phyloP scores from a whole-genome alignment of 35 echinoderm and acorn worm genomes.

The Anneissia japonica region DNA sequence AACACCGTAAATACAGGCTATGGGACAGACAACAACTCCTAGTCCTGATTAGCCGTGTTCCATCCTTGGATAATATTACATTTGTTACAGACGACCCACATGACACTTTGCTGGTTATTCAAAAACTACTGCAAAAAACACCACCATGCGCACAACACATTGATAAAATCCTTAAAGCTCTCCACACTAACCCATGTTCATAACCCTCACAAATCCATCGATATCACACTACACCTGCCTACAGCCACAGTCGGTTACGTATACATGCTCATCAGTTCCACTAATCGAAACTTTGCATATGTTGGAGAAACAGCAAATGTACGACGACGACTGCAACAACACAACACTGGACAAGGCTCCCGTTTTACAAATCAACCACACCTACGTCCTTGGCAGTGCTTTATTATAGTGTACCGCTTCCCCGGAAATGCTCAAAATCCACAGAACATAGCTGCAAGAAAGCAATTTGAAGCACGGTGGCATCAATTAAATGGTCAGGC shows the following conservation, averaged over 20 bases:
- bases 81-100: too few relatives aligned
- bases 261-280: not conserved
- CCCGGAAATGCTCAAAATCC: not conserved
- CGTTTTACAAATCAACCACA: not conserved
- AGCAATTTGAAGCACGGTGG: not conserved
- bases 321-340: not conserved
- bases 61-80: too few relatives aligned
- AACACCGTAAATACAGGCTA: constrained; percentile 11
- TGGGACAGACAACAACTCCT: not conserved
- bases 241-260: not conserved
- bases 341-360: constrained; percentile 13
- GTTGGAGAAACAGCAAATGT: constrained; percentile 5
- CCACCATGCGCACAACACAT: constrained; percentile 8
- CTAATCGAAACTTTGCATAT: constrained; percentile 25
- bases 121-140: not conserved
- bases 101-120: too few relatives aligned
- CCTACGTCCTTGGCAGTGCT: not conserved
- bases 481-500: not conserved
- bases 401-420: not conserved
- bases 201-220: not conserved
- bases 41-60: too few relatives aligned
- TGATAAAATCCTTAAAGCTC: not conserved
- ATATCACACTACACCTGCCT: constrained; percentile 5
- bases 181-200: not conserved
- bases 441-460: not conserved